Base-by-base conservation (phyloP, 2,113 vertebrate species). In the Lutjanus erythropterus region DNA sequence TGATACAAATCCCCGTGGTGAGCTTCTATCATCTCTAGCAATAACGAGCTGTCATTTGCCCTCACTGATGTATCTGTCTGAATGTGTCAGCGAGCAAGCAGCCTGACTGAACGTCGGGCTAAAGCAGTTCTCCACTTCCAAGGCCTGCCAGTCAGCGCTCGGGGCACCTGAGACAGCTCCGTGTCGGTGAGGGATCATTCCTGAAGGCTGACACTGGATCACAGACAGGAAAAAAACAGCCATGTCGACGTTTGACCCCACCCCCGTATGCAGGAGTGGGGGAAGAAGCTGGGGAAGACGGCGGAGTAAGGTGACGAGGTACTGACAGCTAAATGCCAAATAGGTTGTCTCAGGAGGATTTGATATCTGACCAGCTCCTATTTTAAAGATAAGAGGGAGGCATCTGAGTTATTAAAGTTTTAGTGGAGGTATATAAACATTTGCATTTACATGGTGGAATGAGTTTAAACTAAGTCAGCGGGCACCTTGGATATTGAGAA, bases 21-120 rank as follows among this genome's bases (percentile, higher is more conserved):
- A 89, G 89, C 87, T 86, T 89, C 86, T 88, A 92, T 94, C 91
- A 92, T 90, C 90, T 87, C 61, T 3, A 75, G 89, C 86, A 90
- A 91, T 94, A 94, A 94, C 84, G 88, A 94, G 93, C 92, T 93
- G 92, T 92, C 93, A 93, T 80, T 86, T 91, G 89, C 83, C 90
- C 82, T 92, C 86, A 90, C 85, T 90, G 93, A 91, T 92, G 85
- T 85, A 71, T 92, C 88, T 89, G 91, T 91, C 88, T 91, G 86
- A 49, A 69, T 66, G 89, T 91, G 91, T 93, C 92, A 89, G 89
- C 33, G 60, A 85, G 89, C 80, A 86, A 81, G 86, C 86, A 83
- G 84, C 46, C 86, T 84, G 89, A 92, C 86, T 93, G 91, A 90
- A 86, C 58, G 77, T 85, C 52, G 61, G 88, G 83, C 90, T 81